Base-by-base conservation (phyloP, 2,113 vertebrate genomes). In the Neogobius melanostomus region DNA sequence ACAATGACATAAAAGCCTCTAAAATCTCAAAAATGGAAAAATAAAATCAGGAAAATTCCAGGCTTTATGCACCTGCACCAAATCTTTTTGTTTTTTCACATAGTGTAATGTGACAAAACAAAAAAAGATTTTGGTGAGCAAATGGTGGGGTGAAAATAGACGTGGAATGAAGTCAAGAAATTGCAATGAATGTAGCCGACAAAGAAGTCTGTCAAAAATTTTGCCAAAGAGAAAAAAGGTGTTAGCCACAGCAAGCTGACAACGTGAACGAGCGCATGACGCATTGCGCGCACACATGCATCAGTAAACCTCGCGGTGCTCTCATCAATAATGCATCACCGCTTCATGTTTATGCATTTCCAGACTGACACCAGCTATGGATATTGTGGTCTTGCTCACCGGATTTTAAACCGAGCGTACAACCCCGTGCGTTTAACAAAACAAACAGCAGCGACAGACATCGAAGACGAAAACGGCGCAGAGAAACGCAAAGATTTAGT, bases 281-380 rank as follows among this genome's bases (percentile, higher is more conserved):
- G 72, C 73, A n/a, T 51, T 11, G 66, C 80, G 46, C 72, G 72
- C 71, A 62, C 75, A 71, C 68, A 66, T 28, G 42, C 62, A 79
- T 81, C 75, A 87, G 79, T 82, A 75, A 82, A 86, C 87, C 83
- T 81, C 63, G 86, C 82, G 61, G 57, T 43, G 75, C 63, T 84
- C 92, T 94, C 82, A 96, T 96, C 92, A 94, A 96, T 96, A 94
- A 95, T 96, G 95, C 94, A 96, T 94, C 84, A 75, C 62, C 77
- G 79, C 73, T 92, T 92, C 90, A 94, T 95, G 92, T 95, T 93
- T 94, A 95, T 95, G 94, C 93, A 95, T 93, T 92, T 82, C 85
- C 76, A 90, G 84, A 86, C 90, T 79, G 85, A 87, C 64, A 72
- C 82, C 82, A 80, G 86, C 85, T 62, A 81, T 77, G 81, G 82